Conservation (phyloP, 1,140 invertebrate species). For the Brachionus plicatilis region DNA sequence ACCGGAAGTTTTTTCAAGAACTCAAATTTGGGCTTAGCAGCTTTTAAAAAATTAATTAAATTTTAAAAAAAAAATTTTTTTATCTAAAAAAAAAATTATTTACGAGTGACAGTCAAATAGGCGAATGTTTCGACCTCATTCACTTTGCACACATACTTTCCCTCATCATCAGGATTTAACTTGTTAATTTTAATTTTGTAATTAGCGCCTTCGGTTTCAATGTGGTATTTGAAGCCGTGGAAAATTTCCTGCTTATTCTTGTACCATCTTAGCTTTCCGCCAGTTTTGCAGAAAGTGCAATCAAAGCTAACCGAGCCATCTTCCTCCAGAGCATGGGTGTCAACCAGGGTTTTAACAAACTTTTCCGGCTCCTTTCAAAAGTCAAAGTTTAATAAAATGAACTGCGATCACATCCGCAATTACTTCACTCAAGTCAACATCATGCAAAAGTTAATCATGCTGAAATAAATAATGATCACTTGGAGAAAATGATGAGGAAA, state of each 20-base stretch:
- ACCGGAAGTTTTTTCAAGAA: slow-evolving; percentile 33
- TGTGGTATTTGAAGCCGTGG: slow-evolving; percentile 74
- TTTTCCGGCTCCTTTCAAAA: slow-evolving; percentile 80
- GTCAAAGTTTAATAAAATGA: not conserved
- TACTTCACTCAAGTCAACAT: not conserved
- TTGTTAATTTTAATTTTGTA: slow-evolving; percentile 63
- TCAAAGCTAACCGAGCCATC: slow-evolving; percentile 49
- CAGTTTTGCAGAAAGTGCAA: slow-evolving; percentile 58
- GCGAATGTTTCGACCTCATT: slow-evolving; percentile 79
- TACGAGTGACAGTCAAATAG: slow-evolving; percentile 84
- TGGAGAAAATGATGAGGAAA: not conserved
- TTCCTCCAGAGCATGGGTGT: slow-evolving; percentile 85
- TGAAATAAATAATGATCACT: not conserved
- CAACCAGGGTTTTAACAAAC: slow-evolving; percentile 86
- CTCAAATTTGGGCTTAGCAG: slow-evolving; percentile 34
- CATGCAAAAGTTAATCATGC: not conserved
- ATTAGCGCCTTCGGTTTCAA: slow-evolving; percentile 42
- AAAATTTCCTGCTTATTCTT: slow-evolving; percentile 61
- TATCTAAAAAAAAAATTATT: not conserved
- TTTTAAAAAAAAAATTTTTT: not conserved
- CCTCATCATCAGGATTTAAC: slow-evolving; percentile 90
- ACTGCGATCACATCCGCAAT: too few relatives aligned
- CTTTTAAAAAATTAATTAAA: slow-evolving; percentile 4
- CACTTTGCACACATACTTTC: slow-evolving; percentile 92
- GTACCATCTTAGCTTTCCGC: slow-evolving; percentile 56